Evolutionary conservation across 2,888 invertebrate species (phyloP).

Genomic region (Synanthedon myopaeformis): DNA sequence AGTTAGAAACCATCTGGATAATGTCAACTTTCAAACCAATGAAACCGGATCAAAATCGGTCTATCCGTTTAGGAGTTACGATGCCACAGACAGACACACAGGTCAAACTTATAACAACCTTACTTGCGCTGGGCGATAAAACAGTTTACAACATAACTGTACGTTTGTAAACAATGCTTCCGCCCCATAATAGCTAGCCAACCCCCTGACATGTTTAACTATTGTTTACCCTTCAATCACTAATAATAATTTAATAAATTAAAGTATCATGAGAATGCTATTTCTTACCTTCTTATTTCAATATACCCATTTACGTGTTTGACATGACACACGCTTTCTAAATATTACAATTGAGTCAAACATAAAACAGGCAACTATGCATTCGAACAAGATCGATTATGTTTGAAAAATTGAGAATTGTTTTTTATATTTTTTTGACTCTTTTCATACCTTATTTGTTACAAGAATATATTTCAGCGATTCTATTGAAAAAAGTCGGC

Average conservation of each 20-base stretch:
- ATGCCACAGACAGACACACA: too few relatives aligned
- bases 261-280: background rate
- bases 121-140: too few relatives aligned
- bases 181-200: conserved; percentile 14
- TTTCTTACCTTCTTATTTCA: too few relatives aligned
- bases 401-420: conserved; percentile 50
- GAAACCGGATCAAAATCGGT: too few relatives aligned
- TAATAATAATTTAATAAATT: conserved; percentile 15
- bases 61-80: too few relatives aligned
- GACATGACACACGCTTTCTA: background rate
- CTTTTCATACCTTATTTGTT: conserved; percentile 52
- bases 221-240: conserved; percentile 19
- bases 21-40: too few relatives aligned
- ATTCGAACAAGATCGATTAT: conserved; percentile 15
- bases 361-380: background rate
- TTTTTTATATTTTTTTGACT: conserved; percentile 50
- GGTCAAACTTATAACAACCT: too few relatives aligned
- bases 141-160: background rate
- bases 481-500: conserved; percentile 43
- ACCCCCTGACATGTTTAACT: conserved; percentile 24
- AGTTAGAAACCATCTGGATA: too few relatives aligned
- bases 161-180: background rate
- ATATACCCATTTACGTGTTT: too few relatives aligned
- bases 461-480: conserved; percentile 56
- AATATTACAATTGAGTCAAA: background rate